These are phyloP conservation scores for Rhyacophila brunnea DNA, from an alignment of 1,140 invertebrate species.

Conservation along the genomic window DNA sequence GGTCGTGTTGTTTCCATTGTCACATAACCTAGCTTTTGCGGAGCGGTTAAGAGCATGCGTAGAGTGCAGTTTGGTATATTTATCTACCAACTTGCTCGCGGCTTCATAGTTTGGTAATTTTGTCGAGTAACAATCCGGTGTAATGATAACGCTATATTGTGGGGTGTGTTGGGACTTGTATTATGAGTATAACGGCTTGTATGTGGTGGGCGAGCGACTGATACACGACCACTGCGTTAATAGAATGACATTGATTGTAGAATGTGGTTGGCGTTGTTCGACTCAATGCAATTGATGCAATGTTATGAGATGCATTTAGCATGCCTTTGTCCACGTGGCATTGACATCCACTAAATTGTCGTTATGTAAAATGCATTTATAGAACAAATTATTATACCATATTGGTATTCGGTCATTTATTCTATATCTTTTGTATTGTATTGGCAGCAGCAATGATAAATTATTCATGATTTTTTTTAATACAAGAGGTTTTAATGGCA, in stretches of 20 bases:
- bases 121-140: constrained; percentile 2
- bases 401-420: too few relatives aligned
- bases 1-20: background rate
- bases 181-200: constrained; percentile 1
- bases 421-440: too few relatives aligned
- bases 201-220: constrained; percentile 2
- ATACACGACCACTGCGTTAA: constrained; percentile 10
- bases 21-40: constrained; percentile 22
- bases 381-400: too few relatives aligned
- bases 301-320: too few relatives aligned
- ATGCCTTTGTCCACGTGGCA: too few relatives aligned
- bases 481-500: too few relatives aligned
- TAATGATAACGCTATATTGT: constrained; percentile 10
- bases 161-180: constrained; percentile 11
- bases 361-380: too few relatives aligned
- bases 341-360: too few relatives aligned
- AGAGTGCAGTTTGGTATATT: background rate
- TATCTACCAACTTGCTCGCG: background rate
- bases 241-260: constrained; percentile 10
- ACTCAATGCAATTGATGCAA: too few relatives aligned
- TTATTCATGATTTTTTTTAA: too few relatives aligned
- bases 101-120: constrained; percentile 17
- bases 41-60: constrained; percentile 14
- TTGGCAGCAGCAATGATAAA: too few relatives aligned
- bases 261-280: background rate